A percentile compares a stretch with the other conserved stretches of the same genome.
Evolutionary conservation across 2,888 invertebrate species (phyloP).

Genomic region (Eremobia ochroleuca): DNA sequence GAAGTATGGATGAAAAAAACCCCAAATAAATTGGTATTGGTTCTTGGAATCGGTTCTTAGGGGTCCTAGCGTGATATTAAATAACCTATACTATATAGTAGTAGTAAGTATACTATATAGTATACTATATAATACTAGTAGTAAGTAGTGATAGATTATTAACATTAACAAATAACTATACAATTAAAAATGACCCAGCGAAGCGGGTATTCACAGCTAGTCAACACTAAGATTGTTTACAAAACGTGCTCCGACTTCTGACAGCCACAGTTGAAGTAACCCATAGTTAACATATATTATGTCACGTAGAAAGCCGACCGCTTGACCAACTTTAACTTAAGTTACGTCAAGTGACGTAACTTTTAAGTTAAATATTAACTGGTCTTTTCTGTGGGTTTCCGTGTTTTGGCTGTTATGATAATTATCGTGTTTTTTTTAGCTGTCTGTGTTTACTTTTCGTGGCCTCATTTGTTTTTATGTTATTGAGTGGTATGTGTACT

Average conservation of each 20-base stretch:
- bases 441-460: conserved; percentile 21
- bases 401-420: conserved; percentile 35
- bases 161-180: too few relatives aligned
- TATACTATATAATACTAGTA: too few relatives aligned
- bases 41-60: too few relatives aligned
- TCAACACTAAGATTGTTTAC: conserved; percentile 30
- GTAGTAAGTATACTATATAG: too few relatives aligned
- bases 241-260: conserved; percentile 27
- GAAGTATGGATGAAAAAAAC: too few relatives aligned
- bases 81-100: too few relatives aligned
- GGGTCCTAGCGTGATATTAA: too few relatives aligned
- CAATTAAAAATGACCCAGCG: too few relatives aligned
- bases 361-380: conserved; percentile 24
- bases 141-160: too few relatives aligned
- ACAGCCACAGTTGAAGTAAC: conserved; percentile 49
- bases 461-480: conserved; percentile 30
- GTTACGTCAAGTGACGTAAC: conserved; percentile 55
- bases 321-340: conserved; percentile 40
- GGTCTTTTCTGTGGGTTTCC: conserved; percentile 41
- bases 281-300: conserved; percentile 43
- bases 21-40: too few relatives aligned
- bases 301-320: conserved; percentile 60
- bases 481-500: background rate
- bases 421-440: conserved; percentile 25
- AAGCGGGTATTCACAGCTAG: too few relatives aligned